Conservation (phyloP, 2,888 invertebrate genomes). For the Troides aeacus region DNA sequence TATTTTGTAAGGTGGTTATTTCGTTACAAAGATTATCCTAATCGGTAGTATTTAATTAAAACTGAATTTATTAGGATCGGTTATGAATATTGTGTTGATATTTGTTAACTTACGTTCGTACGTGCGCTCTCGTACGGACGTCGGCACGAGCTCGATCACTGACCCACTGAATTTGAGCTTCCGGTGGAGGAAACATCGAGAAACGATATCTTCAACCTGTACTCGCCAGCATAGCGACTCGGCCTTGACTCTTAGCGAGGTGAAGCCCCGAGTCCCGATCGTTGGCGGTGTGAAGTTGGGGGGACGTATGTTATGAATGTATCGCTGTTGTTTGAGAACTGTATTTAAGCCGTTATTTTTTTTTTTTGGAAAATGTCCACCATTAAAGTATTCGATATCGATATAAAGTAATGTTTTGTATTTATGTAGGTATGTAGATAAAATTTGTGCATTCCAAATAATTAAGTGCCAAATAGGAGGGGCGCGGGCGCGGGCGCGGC, state of each 20-base stretch:
- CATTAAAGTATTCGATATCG: constrained; percentile 30
- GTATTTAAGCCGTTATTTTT: constrained; percentile 6
- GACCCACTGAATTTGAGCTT: background rate
- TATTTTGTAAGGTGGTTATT: too few relatives aligned
- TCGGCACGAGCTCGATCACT: background rate
- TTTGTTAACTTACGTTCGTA: too few relatives aligned
- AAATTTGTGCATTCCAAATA: constrained; percentile 73
- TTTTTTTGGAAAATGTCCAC: constrained; percentile 22
- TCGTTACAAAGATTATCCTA: background rate
- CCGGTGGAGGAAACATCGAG: background rate
- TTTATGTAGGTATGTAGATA: constrained; percentile 58
- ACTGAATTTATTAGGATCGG: constrained; percentile 24
- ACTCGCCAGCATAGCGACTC: too few relatives aligned
- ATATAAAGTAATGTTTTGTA: constrained; percentile 44
- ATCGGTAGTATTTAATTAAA: background rate
- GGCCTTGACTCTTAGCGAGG: too few relatives aligned
- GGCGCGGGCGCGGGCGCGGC: constrained; percentile 40
- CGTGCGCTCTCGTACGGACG: too few relatives aligned
- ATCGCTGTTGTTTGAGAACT: constrained; percentile 13
- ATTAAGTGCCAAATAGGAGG: constrained; percentile 74
- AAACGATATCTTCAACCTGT: too few relatives aligned
- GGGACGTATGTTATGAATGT: too few relatives aligned
- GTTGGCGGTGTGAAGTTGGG: too few relatives aligned
- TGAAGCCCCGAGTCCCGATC: too few relatives aligned
- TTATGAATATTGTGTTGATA: constrained; percentile 4